Evolutionary conservation across 2,888 invertebrate species (phyloP).

Genomic region (Eupithecia tripunctaria): DNA sequence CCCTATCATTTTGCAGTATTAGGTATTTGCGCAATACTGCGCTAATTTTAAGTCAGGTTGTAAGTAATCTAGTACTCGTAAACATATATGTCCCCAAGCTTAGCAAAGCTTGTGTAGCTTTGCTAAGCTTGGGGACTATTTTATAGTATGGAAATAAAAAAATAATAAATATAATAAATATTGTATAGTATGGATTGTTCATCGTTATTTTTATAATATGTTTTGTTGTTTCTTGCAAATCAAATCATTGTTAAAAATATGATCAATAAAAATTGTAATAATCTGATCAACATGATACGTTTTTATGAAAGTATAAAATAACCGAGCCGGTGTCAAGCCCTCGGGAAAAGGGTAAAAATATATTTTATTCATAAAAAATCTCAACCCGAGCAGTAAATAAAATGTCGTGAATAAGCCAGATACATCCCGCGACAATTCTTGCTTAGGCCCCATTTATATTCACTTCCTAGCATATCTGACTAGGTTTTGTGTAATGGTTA

Average conservation of each 20-base stretch:
- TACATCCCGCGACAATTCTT: conserved; percentile 66
- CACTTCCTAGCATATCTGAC: conserved; percentile 63
- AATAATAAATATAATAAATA: no score
- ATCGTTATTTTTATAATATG: background rate
- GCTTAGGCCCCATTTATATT: conserved; percentile 77
- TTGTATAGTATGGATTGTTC: no score
- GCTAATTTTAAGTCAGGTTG: no score
- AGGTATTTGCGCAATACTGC: no score
- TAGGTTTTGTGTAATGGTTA: conserved; percentile 26
- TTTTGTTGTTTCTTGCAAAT: background rate
- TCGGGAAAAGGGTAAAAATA: conserved; percentile 35
- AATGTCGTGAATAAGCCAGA: conserved; percentile 50
- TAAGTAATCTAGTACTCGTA: no score
- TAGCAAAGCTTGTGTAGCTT: no score
- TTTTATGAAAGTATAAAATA: conserved; percentile 30
- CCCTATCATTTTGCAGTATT: no score
- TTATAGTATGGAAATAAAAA: no score
- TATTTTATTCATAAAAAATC: conserved; percentile 48
- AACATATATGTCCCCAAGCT: no score
- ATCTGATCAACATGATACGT: conserved; percentile 17
- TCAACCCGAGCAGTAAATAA: conserved; percentile 44
- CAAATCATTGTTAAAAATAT: background rate
- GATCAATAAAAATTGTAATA: conserved; percentile 15
- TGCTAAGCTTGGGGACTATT: no score
- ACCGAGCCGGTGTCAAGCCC: conserved; percentile 21